Base-by-base conservation (phyloP, 2,797 vertebrate species). In the Paedocypris micromegethes region DNA sequence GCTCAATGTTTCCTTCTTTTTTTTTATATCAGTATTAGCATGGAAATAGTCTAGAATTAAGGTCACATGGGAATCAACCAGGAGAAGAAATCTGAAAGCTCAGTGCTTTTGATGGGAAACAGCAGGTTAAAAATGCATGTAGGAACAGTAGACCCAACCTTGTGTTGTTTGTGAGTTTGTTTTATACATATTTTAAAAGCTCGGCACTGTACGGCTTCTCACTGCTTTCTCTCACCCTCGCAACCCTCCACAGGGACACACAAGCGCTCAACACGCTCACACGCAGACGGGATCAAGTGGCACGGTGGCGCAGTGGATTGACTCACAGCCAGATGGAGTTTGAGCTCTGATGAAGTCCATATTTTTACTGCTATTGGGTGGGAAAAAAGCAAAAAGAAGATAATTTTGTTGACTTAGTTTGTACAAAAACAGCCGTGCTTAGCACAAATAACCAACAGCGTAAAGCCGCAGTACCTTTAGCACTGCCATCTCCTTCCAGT, bases 201-300 rank as follows among this genome's bases (percentile, higher is more conserved):
- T 4, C 54, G 40, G 7, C 0, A 9, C 58, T 46, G 8, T 9
- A 50, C 43, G n/a, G 48, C 6, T 40, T 9, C 44, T 45, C 47
- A 23, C 50, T 38, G 23, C 48, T 48, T n/a, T 43, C 42, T 57
- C n/a, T 55, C 9, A 40, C 61, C 45, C 9, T 49, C 37, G 49
- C 54, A 40, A 6, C 44, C 4, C 51, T 52, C 68, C 44, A 62
- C 9, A 37, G 40, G 47, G 9, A 40, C 37, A 58, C 81, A 86
- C 82, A 82, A 81, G 74, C 51, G 77, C 73, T 83, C 75, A 80
- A 23, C 23, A 23, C 23, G 23, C 23, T 23, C 23, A 23, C 23
- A 23, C 23, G 23, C 23, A 23, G 23, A 23, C 23, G 23, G 23
- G 23, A 23, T 23, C 23, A 23, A 23, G 23, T 23, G 23, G 23